These are phyloP conservation scores for Tetrao urogallus DNA, from an alignment of 2,113 vertebrate genomes.

Conservation along the genomic window DNA sequence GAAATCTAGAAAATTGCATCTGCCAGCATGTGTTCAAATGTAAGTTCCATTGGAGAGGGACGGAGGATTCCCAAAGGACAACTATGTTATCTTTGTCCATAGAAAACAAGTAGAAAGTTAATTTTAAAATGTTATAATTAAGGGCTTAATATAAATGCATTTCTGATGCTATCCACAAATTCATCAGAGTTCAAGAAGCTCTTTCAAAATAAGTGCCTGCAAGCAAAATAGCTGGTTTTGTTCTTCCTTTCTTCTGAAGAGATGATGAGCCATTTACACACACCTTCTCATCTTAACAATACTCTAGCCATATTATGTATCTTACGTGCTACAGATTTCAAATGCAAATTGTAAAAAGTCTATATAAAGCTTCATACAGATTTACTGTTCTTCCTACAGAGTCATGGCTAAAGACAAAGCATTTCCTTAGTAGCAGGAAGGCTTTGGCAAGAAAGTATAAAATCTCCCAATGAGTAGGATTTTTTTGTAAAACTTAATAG, in stretches of 20 bases:
- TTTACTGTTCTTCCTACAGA: conserved; percentile 4
- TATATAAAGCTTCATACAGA: background rate
- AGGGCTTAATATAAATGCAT: conserved; percentile 3
- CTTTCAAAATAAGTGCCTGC: conserved; percentile 14
- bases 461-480: background rate
- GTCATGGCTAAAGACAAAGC: conserved; percentile 1
- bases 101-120: conserved; percentile 29
- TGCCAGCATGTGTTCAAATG: background rate
- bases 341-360: background rate
- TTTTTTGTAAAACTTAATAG: background rate
- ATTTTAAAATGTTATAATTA: conserved; percentile 37
- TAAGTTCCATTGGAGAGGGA: background rate
- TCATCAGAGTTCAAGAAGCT: background rate
- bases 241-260: background rate
- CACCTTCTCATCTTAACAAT: background rate
- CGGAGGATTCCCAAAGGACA: background rate
- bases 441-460: background rate
- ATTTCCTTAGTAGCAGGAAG: background rate
- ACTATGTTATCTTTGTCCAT: background rate
- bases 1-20: background rate
- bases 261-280: background rate
- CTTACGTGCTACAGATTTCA: background rate
- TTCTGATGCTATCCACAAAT: conserved; percentile 3
- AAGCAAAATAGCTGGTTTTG: background rate
- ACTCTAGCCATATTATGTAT: background rate